A percentile compares a stretch with the other conserved stretches of the same genome.
These are phyloP conservation scores for Apamea crenata DNA, from an alignment of 2,888 invertebrate species.

Conservation along the genomic window DNA sequence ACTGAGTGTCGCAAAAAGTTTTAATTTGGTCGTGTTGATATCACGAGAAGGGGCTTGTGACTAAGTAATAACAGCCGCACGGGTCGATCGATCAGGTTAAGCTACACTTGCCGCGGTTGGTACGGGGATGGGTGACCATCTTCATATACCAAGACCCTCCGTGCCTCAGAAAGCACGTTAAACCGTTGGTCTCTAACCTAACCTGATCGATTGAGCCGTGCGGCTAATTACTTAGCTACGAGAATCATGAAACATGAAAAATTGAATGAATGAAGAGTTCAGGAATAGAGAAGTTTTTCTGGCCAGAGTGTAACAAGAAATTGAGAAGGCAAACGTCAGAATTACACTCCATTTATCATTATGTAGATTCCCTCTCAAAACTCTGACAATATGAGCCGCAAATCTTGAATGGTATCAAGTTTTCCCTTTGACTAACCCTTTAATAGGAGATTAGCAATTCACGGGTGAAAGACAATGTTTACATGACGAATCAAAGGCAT, in stretches of 20 bases:
- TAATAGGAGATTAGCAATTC: slow-evolving; percentile 44
- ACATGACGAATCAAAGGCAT: slow-evolving; percentile 28
- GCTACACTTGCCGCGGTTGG: no score
- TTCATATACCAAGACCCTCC: no score
- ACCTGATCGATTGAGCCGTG: no score
- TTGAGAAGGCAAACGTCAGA: neutral
- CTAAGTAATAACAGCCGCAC: no score
- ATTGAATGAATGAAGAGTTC: neutral
- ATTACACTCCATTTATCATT: slow-evolving; percentile 4
- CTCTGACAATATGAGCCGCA: slow-evolving; percentile 44
- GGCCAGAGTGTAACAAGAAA: neutral
- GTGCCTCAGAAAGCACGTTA: no score
- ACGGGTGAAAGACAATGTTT: slow-evolving; percentile 15
- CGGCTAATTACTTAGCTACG: no score
- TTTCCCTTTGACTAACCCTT: slow-evolving; percentile 50
- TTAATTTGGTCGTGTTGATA: slow-evolving; percentile 4
- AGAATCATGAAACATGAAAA: neutral
- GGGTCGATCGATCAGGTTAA: no score
- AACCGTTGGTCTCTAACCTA: no score
- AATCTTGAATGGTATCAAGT: slow-evolving; percentile 44
- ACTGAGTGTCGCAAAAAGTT: slow-evolving; percentile 6
- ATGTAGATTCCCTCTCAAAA: slow-evolving; percentile 26
- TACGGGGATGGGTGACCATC: no score
- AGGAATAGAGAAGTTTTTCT: neutral
- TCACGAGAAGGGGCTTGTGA: neutral